Conservation (phyloP, 2,797 vertebrate species). For the Rhynchonycteris naso region DNA sequence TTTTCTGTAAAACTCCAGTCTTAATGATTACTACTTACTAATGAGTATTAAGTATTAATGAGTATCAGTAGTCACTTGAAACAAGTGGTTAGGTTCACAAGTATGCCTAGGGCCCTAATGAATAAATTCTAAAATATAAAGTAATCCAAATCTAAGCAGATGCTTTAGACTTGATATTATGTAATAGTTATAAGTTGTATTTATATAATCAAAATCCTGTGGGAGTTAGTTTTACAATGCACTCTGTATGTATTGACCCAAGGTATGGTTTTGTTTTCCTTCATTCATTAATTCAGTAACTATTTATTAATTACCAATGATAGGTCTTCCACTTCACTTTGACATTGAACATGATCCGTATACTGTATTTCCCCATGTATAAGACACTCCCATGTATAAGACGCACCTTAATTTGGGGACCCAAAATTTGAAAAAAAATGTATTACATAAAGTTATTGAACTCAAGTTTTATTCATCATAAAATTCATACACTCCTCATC, state of each 20-base stretch:
- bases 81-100: neutral
- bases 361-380: too few relatives aligned
- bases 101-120: neutral
- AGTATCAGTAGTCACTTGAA: neutral
- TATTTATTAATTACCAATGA: slow-evolving; percentile 29
- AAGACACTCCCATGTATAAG: too few relatives aligned
- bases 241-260: neutral
- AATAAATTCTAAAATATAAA: slow-evolving; percentile 20
- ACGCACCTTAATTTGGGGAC: too few relatives aligned
- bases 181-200: neutral
- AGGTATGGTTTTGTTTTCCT: slow-evolving; percentile 29
- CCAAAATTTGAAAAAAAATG: too few relatives aligned
- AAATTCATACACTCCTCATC: too few relatives aligned
- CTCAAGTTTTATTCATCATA: too few relatives aligned
- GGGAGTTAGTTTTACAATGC: slow-evolving; percentile 36
- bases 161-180: neutral
- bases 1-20: neutral
- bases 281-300: neutral
- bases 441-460: too few relatives aligned
- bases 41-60: neutral
- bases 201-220: neutral
- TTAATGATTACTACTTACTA: neutral
- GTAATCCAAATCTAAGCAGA: slow-evolving; percentile 36
- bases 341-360: neutral
- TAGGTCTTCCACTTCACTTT: neutral